Percentiles rank a stretch among this genome's conserved stretches.
phyloP scores from a whole-genome alignment of 2,113 vertebrate genomes.

The Empidonax alnorum region DNA sequence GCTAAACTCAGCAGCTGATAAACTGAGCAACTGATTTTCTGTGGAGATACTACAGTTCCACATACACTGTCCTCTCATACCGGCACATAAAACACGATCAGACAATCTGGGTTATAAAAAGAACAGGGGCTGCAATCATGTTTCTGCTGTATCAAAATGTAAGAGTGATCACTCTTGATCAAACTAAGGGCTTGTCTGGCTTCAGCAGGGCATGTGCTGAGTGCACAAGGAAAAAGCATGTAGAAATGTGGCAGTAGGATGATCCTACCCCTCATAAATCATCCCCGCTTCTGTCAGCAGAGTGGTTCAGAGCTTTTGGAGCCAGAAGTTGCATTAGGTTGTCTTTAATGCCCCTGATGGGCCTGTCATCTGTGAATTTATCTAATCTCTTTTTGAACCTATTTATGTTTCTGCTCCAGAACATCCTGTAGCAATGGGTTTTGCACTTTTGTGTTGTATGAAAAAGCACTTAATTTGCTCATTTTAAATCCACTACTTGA shows the following conservation, averaged over 20 bases:
- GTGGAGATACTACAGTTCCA: not conserved
- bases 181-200: not conserved
- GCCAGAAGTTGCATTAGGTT: conserved; percentile 24
- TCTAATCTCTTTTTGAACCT: conserved; percentile 27
- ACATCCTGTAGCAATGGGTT: not conserved
- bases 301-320: not conserved
- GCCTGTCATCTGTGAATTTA: conserved; percentile 8
- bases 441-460: not conserved
- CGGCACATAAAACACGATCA: not conserved
- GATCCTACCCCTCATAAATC: not conserved
- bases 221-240: not conserved
- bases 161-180: not conserved
- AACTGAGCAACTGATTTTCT: not conserved
- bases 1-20: not conserved
- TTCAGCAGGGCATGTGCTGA: not conserved
- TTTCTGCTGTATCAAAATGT: not conserved
- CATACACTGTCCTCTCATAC: not conserved
- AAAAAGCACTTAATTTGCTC: not conserved
- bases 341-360: conserved; percentile 13
- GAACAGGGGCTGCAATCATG: not conserved
- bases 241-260: not conserved
- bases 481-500: not conserved
- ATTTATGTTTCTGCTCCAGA: not conserved
- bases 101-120: not conserved
- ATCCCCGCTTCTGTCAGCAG: not conserved